Conservation (phyloP, 2,797 vertebrate species). For the Toxotes lorentzi region DNA sequence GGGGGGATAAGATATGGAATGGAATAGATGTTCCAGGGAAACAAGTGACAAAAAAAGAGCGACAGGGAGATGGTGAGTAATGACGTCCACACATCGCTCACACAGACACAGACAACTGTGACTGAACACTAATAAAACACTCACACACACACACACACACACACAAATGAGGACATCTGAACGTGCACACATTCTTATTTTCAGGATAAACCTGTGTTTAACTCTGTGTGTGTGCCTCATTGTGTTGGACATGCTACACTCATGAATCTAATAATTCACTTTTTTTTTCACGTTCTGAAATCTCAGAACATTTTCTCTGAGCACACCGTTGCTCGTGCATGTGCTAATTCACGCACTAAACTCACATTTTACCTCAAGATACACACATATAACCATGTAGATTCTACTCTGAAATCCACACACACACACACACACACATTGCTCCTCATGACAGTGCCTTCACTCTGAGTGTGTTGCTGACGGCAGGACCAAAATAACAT, state of each 20-base stretch:
- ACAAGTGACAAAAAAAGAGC: background rate
- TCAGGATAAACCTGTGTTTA: conserved; percentile 21
- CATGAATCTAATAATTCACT: conserved; percentile 7
- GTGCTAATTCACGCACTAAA: background rate
- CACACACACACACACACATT: conserved; percentile 18
- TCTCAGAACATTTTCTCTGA: background rate
- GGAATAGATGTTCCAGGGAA: conserved; percentile 23
- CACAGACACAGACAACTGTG: conserved; percentile 41
- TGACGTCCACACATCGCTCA: conserved; percentile 33
- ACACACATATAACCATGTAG: background rate
- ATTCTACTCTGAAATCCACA: background rate
- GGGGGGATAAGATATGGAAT: conserved; percentile 31
- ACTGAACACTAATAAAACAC: conserved; percentile 24
- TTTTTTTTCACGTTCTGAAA: background rate
- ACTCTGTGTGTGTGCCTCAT: conserved; percentile 16
- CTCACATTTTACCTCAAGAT: background rate
- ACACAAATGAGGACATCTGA: background rate
- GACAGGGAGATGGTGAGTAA: conserved; percentile 34
- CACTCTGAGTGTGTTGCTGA: conserved; percentile 62
- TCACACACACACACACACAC: background rate
- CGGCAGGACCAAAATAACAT: conserved; percentile 72
- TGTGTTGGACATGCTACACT: conserved; percentile 19
- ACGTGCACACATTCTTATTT: background rate
- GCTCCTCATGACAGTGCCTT: conserved; percentile 24
- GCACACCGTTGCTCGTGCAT: background rate